phyloP scores from a whole-genome alignment of 2,888 invertebrate species.

The Eupithecia subumbrata region DNA sequence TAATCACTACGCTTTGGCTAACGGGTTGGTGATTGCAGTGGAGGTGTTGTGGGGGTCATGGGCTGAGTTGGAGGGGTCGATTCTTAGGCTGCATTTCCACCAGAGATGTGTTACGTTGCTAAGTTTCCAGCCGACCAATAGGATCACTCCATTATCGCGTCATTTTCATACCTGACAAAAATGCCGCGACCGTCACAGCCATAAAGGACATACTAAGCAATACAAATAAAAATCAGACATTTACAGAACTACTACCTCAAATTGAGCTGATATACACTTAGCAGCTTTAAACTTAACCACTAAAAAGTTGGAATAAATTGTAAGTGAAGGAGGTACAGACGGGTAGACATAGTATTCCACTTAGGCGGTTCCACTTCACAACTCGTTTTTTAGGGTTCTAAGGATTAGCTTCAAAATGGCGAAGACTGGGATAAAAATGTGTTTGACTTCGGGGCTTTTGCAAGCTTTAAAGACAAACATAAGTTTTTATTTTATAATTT shows the following conservation, averaged over 20 bases:
- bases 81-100: too few relatives aligned
- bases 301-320: conserved; percentile 7
- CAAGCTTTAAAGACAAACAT: background rate
- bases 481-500: too few relatives aligned
- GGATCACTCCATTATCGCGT: too few relatives aligned
- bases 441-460: background rate
- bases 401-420: background rate
- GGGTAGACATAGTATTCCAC: conserved; percentile 39
- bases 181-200: background rate
- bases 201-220: background rate
- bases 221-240: too few relatives aligned
- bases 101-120: too few relatives aligned
- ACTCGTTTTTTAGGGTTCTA: background rate
- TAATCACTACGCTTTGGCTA: too few relatives aligned
- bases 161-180: too few relatives aligned
- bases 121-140: too few relatives aligned
- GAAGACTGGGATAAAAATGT: background rate
- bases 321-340: conserved; percentile 12
- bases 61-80: background rate
- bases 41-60: background rate
- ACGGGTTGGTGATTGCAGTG: too few relatives aligned
- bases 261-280: background rate
- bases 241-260: background rate
- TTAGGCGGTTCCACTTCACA: conserved; percentile 28
- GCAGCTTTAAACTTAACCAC: conserved; percentile 8